Conservation (phyloP, 1,140 invertebrate species). For the Tetramorium simillimum region DNA sequence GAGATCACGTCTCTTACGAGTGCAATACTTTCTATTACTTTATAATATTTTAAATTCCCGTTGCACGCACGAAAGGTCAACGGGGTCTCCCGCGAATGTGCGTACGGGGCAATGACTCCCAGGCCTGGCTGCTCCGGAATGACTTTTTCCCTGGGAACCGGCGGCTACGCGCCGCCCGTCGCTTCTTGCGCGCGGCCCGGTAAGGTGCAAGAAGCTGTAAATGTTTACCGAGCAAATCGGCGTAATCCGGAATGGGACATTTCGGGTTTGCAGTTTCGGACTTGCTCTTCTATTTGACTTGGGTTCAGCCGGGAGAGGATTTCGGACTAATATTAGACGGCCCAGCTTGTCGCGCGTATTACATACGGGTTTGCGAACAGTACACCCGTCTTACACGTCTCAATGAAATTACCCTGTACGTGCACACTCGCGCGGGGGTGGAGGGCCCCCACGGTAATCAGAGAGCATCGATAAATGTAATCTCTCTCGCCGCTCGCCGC, state of each 20-base stretch:
- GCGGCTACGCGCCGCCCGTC: background rate
- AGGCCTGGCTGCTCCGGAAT: background rate
- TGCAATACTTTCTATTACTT: background rate
- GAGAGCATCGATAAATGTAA: background rate
- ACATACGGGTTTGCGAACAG: background rate
- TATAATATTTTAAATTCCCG: background rate
- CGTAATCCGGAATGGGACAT: background rate
- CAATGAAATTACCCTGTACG: background rate
- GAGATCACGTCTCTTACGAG: background rate
- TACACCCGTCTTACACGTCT: background rate
- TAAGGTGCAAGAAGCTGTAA: background rate
- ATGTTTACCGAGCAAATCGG: conserved; percentile 18
- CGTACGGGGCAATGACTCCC: background rate
- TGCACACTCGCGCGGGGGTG: background rate
- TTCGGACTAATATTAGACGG: conserved; percentile 34
- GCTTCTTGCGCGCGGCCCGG: background rate
- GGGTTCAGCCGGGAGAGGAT: background rate
- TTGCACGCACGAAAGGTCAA: background rate
- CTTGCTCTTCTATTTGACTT: conserved; percentile 33
- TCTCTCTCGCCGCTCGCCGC: background rate
- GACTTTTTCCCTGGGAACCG: background rate
- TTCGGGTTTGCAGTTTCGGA: conserved; percentile 22
- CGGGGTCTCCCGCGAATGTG: background rate
- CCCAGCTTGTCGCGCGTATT: background rate
- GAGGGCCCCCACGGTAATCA: background rate